Evolutionary conservation across 2,888 invertebrate species (phyloP).

Genomic region (Trissolcus japonicus): DNA sequence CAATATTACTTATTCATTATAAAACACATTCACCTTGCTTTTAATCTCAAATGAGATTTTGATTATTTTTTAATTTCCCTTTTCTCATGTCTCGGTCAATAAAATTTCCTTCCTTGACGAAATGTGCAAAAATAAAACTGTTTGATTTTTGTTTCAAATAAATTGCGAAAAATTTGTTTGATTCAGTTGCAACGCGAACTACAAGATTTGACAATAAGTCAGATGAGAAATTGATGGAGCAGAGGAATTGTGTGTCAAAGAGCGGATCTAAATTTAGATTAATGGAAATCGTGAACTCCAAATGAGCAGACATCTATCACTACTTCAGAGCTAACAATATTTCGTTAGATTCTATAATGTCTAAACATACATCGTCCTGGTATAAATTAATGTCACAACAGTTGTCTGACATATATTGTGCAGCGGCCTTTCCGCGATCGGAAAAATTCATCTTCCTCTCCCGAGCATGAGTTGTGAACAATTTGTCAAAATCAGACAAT

Average conservation of each 20-base stretch:
- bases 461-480: too few relatives aligned
- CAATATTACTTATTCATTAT: too few relatives aligned
- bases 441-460: background rate
- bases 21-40: too few relatives aligned
- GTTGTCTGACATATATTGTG: constrained; percentile 3
- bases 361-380: constrained; percentile 14
- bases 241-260: background rate
- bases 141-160: too few relatives aligned
- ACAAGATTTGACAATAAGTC: too few relatives aligned
- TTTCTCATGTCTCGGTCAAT: too few relatives aligned
- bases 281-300: constrained; percentile 19
- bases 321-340: background rate
- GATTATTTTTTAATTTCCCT: too few relatives aligned
- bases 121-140: too few relatives aligned
- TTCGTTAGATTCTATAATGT: constrained; percentile 20
- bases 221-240: too few relatives aligned
- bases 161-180: background rate
- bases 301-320: constrained; percentile 19
- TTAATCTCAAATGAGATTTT: too few relatives aligned
- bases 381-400: constrained; percentile 13
- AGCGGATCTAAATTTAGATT: constrained; percentile 10
- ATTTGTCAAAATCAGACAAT: too few relatives aligned
- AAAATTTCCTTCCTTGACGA: too few relatives aligned
- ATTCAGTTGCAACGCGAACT: background rate
- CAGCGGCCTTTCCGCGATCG: background rate